Percentiles rank a stretch among this genome's conserved stretches.
Evolutionary conservation across 2,113 vertebrate genomes (phyloP).

Genomic region (Microcebus lehilahytsara): DNA sequence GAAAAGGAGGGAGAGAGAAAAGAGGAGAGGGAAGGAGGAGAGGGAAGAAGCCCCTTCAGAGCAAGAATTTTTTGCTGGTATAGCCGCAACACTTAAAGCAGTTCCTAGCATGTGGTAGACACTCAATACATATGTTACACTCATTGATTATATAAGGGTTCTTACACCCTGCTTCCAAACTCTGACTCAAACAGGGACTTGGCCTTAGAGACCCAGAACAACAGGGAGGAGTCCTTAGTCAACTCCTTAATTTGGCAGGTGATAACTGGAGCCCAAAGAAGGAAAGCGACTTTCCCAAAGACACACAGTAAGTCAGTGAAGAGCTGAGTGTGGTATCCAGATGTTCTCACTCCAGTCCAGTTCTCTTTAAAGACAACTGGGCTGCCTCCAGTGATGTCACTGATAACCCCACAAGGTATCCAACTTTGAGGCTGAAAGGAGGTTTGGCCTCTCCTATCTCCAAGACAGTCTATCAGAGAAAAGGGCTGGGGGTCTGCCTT

Average conservation of each 20-base stretch:
- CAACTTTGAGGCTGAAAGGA: fast-evolving
- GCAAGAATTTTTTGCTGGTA: not conserved
- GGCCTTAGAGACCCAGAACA: not conserved
- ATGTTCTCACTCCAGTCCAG: not conserved
- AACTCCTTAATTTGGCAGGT: not conserved
- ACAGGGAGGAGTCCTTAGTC: not conserved
- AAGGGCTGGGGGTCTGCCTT: not conserved
- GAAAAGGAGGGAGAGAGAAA: not conserved
- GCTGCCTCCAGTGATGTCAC: not conserved
- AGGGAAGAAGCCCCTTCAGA: not conserved
- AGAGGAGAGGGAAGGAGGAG: not conserved
- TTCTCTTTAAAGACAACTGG: not conserved
- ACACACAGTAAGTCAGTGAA: not conserved
- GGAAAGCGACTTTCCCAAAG: not conserved
- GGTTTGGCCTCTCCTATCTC: not conserved
- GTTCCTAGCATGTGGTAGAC: not conserved
- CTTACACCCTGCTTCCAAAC: not conserved
- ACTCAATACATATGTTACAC: not conserved
- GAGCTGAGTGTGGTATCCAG: not conserved
- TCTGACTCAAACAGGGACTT: not conserved
- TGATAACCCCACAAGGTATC: not conserved
- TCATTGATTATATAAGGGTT: fast-evolving
- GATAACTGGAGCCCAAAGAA: not conserved
- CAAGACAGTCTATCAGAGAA: not conserved
- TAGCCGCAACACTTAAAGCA: not conserved